These are phyloP conservation scores for Centropus unirufus DNA, from an alignment of 2,113 vertebrate genomes.

Conservation along the genomic window DNA sequence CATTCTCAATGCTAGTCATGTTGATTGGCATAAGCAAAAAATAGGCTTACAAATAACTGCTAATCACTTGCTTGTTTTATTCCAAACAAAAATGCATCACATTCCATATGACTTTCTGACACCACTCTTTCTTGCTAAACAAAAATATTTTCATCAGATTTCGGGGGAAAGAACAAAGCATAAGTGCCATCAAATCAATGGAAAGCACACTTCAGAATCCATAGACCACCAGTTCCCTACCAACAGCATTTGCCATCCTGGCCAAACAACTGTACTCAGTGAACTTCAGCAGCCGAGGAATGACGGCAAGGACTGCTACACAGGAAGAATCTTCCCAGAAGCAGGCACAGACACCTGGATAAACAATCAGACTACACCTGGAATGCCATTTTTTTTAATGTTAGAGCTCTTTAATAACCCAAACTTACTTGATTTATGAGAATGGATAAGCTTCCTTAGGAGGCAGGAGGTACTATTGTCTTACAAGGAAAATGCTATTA, in stretches of 20 bases:
- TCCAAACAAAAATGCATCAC: not conserved
- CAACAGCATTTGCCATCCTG: not conserved
- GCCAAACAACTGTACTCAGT: not conserved
- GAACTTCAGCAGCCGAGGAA: not conserved
- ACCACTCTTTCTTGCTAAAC: not conserved
- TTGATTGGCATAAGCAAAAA: not conserved
- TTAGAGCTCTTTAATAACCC: not conserved
- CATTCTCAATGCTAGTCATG: not conserved
- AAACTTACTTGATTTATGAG: no score
- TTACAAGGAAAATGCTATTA: not conserved
- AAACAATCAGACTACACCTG: not conserved
- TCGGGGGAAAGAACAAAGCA: not conserved
- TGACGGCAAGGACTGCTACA: rapidly evolving
- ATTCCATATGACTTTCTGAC: not conserved
- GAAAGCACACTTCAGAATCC: not conserved
- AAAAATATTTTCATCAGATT: not conserved
- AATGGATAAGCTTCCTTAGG: not conserved
- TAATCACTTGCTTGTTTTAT: not conserved
- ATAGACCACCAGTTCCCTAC: not conserved
- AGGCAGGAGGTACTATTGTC: not conserved
- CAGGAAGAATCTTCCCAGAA: not conserved
- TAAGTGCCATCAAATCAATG: not conserved
- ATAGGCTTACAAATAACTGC: not conserved
- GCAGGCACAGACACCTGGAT: not conserved
- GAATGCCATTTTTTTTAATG: no score